phyloP scores from a whole-genome alignment of 2,113 vertebrate genomes.

The Otis tarda region DNA sequence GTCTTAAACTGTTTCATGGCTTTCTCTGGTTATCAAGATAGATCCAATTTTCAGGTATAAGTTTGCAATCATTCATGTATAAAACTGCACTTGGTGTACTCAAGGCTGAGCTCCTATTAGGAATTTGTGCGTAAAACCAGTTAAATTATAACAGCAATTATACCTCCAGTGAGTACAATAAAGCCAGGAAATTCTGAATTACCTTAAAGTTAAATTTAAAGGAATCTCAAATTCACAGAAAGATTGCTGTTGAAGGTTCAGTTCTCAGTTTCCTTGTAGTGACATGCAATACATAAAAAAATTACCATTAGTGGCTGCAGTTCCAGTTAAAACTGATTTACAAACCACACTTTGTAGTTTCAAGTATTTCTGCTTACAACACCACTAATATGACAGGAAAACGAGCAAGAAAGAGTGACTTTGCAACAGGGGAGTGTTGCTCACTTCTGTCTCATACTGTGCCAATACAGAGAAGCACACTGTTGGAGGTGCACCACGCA shows the following conservation, averaged over 20 bases:
- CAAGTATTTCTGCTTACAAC: background rate
- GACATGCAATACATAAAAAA: background rate
- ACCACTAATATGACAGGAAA: background rate
- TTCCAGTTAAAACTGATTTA: slow-evolving; percentile 11
- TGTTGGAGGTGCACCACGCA: background rate
- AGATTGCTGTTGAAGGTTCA: background rate
- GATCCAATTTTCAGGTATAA: background rate
- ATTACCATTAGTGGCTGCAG: background rate
- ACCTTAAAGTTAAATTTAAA: background rate
- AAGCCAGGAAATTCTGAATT: slow-evolving; percentile 4
- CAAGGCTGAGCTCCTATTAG: background rate
- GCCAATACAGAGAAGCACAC: background rate
- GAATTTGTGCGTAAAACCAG: background rate
- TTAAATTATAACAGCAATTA: background rate
- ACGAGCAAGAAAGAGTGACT: background rate
- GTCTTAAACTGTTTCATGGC: background rate
- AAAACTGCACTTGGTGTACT: background rate
- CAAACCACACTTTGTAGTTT: background rate
- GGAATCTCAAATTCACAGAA: background rate
- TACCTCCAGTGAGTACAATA: background rate
- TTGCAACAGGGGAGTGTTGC: background rate
- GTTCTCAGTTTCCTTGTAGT: background rate
- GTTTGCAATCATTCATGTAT: background rate
- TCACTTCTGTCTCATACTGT: background rate
- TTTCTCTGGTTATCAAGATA: background rate